phyloP scores from a whole-genome alignment of 2,888 invertebrate genomes.

The Pediacus dermestoides region DNA sequence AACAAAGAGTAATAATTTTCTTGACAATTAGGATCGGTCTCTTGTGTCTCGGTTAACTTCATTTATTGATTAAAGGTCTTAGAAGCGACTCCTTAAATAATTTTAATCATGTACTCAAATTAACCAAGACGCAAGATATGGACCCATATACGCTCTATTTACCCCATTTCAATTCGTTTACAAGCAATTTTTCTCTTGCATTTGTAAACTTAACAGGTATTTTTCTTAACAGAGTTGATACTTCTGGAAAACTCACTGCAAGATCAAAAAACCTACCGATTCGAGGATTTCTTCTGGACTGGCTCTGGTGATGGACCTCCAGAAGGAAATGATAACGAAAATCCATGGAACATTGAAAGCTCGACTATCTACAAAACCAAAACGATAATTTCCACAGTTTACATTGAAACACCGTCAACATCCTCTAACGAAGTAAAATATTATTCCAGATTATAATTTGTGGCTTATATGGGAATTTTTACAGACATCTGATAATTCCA shows the following conservation, averaged over 20 bases:
- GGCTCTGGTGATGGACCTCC: conserved; percentile 79
- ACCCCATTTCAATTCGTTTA: too few species aligned
- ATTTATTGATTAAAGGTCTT: too few species aligned
- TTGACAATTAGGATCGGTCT: too few species aligned
- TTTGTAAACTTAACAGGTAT: too few species aligned
- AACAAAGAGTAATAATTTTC: too few species aligned
- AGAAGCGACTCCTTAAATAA: too few species aligned
- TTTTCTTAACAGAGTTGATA: conserved; percentile 36
- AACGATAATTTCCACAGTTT: conserved; percentile 68
- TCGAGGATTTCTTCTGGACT: conserved; percentile 89
- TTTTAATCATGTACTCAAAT: too few species aligned
- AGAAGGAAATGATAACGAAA: conserved; percentile 34
- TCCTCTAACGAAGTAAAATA: conserved; percentile 25
- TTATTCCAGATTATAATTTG: background rate
- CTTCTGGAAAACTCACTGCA: conserved; percentile 37
- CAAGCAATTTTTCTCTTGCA: too few species aligned
- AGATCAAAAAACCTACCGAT: conserved; percentile 49
- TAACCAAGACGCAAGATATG: too few species aligned
- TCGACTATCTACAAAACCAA: conserved; percentile 62
- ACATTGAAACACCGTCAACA: conserved; percentile 51
- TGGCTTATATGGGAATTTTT: conserved; percentile 25
- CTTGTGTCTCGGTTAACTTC: too few species aligned
- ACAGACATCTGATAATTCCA: conserved; percentile 39
- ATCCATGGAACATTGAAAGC: conserved; percentile 53
- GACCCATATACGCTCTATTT: too few species aligned